Percentiles rank a stretch among this genome's conserved stretches.
phyloP scores from a whole-genome alignment of 2,113 vertebrate genomes.

The Bufo bufo region DNA sequence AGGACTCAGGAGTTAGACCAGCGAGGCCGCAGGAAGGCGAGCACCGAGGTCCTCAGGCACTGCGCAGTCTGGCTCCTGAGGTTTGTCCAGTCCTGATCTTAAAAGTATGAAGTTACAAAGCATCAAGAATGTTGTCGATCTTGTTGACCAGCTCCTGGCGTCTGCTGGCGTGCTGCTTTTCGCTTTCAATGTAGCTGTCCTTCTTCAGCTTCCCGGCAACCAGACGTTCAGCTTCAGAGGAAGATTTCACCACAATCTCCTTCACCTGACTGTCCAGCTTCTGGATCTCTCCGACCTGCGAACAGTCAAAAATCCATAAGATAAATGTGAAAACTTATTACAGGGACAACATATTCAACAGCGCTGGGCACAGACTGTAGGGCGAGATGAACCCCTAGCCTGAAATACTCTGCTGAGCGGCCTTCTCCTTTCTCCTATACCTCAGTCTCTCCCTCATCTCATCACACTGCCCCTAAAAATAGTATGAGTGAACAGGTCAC shows the following conservation, averaged over 20 bases:
- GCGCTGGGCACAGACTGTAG: neutral
- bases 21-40: neutral
- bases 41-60: slow-evolving; percentile 44
- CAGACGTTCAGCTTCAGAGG: slow-evolving; percentile 90
- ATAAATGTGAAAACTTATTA: neutral
- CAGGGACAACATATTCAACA: neutral
- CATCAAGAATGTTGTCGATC: slow-evolving; percentile 93
- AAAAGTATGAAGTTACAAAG: slow-evolving; percentile 75
- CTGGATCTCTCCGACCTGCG: slow-evolving; percentile 89
- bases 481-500: no score
- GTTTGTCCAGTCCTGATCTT: slow-evolving; percentile 6
- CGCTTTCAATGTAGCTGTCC: slow-evolving; percentile 90
- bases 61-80: neutral
- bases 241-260: slow-evolving; percentile 90
- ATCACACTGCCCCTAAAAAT: no score
- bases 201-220: slow-evolving; percentile 97
- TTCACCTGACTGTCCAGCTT: slow-evolving; percentile 93
- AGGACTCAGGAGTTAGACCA: neutral
- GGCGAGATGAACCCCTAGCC: no score
- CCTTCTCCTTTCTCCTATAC: no score
- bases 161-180: slow-evolving; percentile 85
- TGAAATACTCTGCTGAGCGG: no score
- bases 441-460: no score
- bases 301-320: neutral
- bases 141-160: slow-evolving; percentile 91